Base-by-base conservation (phyloP, 2,113 vertebrate genomes). In the Pimephales promelas region DNA sequence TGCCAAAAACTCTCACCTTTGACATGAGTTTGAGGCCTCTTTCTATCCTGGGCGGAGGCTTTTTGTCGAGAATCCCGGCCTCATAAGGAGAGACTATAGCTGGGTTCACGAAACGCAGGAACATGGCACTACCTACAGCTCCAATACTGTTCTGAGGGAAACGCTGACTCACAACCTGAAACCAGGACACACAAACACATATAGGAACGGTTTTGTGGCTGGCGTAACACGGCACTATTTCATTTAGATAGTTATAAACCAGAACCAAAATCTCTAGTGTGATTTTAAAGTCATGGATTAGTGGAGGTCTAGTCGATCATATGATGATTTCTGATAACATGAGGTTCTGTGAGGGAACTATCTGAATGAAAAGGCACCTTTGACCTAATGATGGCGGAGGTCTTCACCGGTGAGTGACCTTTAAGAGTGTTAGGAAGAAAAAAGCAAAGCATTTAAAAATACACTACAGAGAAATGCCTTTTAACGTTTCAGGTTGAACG, bases 141-240 rank as follows among this genome's bases (percentile, higher is more conserved):
- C 98, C 97, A 1, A 99, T 99, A 93, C 98, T 99, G 95, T 98
- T 99, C 94, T 99, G 98, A 1, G 98, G 98, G 66, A 99, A 99
- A 1, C 98, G 96, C 87, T 98, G 98, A 89, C 97, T 98, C 88
- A 99, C 98, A 85, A 99, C 98, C 98, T 99, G 88, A 79, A 62
- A 45, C 76, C 76, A 74, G 57, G 13, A 76, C 31, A 78, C 22
- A 59, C 22, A 72, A 24, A 47, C n/a, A 45, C 70, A 10, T 36
- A 10, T 61, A 61, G 61, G 13, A 40, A 1, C 22, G 34, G 36
- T 4, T 43, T 28, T 78, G 61, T 18, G 10, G 31, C 34, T 59
- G 22, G 13, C 11, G 76, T 14, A 62, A 43, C n/a, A 26, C 20
- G 54, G 57, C 18, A 43, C 76, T 1, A 61, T 45, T 45, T 62